Conservation (phyloP, 2,888 invertebrate genomes). For the Calephelis perditalis region DNA sequence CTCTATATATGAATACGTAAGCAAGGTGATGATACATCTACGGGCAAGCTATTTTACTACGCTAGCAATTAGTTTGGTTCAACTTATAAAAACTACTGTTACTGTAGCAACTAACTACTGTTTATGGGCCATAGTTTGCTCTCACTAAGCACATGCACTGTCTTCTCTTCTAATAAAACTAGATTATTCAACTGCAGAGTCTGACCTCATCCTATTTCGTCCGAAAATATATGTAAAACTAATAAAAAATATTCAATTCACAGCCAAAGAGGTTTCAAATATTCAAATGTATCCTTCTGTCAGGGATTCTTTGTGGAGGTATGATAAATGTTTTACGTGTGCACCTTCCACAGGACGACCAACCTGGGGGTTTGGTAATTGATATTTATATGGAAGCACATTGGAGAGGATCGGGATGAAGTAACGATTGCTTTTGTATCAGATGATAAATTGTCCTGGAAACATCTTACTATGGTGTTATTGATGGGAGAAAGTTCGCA, state of each 20-base stretch:
- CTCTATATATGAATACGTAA: too few species aligned
- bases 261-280: not conserved
- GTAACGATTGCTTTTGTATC: conserved; percentile 9
- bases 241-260: not conserved
- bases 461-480: conserved; percentile 6
- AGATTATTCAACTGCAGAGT: too few species aligned
- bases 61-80: too few species aligned
- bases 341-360: conserved; percentile 1
- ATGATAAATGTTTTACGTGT: conserved; percentile 6
- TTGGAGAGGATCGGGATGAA: not conserved
- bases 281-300: conserved; percentile 9
- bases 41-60: too few species aligned
- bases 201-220: too few species aligned
- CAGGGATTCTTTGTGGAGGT: conserved; percentile 9
- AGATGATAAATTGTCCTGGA: not conserved
- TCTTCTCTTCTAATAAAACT: too few species aligned
- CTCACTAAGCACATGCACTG: too few species aligned
- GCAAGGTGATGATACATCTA: too few species aligned
- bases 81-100: too few species aligned
- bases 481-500: not conserved
- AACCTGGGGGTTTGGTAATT: conserved; percentile 4
- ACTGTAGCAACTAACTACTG: too few species aligned
- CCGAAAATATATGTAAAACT: too few species aligned
- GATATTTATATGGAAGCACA: conserved; percentile 7
- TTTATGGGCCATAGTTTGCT: too few species aligned